Evolutionary conservation across 2,888 invertebrate genomes (phyloP).

Genomic region (Druceiella hillmani): DNA sequence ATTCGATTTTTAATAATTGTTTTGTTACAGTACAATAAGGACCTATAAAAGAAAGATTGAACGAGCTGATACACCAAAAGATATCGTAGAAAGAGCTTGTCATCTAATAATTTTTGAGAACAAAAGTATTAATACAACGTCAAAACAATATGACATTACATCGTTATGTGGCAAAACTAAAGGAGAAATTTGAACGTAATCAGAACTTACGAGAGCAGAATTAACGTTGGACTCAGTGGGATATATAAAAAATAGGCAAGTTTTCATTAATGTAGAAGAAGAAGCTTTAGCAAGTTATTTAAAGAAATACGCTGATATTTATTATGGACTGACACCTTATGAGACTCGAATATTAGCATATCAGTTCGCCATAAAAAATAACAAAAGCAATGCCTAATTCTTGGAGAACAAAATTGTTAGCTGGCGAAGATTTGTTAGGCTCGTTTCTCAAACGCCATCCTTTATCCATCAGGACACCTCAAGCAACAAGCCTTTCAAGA

Average conservation of each 20-base stretch:
- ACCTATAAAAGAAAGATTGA: constrained; percentile 12
- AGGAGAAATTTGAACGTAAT: constrained; percentile 14
- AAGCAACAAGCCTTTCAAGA: constrained; percentile 14
- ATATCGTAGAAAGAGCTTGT: constrained; percentile 16
- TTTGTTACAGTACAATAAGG: constrained; percentile 18
- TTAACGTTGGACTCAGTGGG: too few relatives aligned
- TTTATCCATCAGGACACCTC: constrained; percentile 11
- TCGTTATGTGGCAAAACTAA: constrained; percentile 12
- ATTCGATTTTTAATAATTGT: constrained; percentile 13
- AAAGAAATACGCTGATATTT: too few relatives aligned
- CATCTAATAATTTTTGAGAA: constrained; percentile 14
- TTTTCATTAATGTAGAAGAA: too few relatives aligned
- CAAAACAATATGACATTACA: constrained; percentile 13
- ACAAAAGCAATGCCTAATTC: constrained; percentile 10
- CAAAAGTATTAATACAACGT: constrained; percentile 11
- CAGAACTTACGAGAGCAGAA: constrained; percentile 14
- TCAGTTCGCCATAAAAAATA: constrained; percentile 10
- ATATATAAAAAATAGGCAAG: too few relatives aligned
- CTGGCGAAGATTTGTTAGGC: constrained; percentile 13
- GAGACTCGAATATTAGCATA: constrained; percentile 13
- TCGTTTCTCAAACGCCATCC: constrained; percentile 9
- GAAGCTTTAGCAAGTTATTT: too few relatives aligned
- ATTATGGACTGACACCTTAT: constrained; percentile 12
- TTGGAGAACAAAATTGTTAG: constrained; percentile 10
- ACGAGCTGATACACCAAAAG: constrained; percentile 15